A percentile compares a stretch with the other conserved stretches of the same genome.
These are phyloP conservation scores for Dascillus cervinus DNA, from an alignment of 2,888 invertebrate genomes.

Conservation along the genomic window DNA sequence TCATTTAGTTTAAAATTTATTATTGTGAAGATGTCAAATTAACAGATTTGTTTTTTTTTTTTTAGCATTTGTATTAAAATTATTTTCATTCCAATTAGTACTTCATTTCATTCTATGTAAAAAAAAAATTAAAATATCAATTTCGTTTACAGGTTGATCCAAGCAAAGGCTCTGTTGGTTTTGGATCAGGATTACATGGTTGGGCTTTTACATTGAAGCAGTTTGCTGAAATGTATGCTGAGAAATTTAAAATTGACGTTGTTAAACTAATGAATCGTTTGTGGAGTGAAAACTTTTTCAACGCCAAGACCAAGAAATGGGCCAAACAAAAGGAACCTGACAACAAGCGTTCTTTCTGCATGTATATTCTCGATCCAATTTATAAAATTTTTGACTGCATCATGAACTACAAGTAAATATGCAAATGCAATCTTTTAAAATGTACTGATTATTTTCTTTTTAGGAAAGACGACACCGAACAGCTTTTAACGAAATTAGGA, in stretches of 20 bases:
- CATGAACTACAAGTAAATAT: conserved; percentile 41
- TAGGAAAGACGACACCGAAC: conserved; percentile 89
- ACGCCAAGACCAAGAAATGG: conserved; percentile 97
- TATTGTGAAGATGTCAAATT: too few relatives aligned
- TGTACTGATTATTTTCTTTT: neutral
- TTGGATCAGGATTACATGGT: conserved; percentile 98
- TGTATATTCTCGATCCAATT: conserved; percentile 98
- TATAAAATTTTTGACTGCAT: conserved; percentile 84
- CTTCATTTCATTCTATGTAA: too few relatives aligned
- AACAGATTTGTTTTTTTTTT: too few relatives aligned
- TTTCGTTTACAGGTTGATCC: conserved; percentile 92
- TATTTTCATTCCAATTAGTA: too few relatives aligned
- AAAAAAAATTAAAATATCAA: too few relatives aligned
- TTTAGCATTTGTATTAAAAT: too few relatives aligned
- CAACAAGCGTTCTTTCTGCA: conserved; percentile 96
- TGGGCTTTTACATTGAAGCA: conserved; percentile 99
- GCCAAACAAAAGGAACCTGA: conserved; percentile 82
- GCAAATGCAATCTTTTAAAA: neutral
- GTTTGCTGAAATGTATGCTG: conserved; percentile 98
- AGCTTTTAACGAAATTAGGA: conserved; percentile 82
- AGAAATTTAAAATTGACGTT: conserved; percentile 96
- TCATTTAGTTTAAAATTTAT: too few relatives aligned
- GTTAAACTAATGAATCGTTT: conserved; percentile 94
- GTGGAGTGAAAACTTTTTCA: conserved; percentile 99
- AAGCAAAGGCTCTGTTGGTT: conserved; percentile 97